Percentiles rank a stretch among this genome's conserved stretches.
Conservation (phyloP, 1,140 invertebrate genomes). For the Dinothrombium tinctorium region DNA sequence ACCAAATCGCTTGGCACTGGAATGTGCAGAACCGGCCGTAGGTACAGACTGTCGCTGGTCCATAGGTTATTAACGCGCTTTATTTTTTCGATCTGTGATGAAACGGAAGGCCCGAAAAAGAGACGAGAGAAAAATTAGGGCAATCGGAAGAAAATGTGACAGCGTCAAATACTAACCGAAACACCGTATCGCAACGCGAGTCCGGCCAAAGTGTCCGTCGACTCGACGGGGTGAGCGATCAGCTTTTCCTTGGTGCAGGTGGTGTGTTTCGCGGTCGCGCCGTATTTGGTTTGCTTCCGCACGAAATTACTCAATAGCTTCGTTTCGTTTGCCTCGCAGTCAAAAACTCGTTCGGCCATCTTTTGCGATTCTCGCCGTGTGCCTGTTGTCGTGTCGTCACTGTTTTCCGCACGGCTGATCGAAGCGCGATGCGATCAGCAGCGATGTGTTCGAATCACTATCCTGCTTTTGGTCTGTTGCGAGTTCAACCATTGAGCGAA, state of each 20-base stretch:
- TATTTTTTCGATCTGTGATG: constrained; percentile 58
- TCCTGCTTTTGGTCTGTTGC: too few relatives aligned
- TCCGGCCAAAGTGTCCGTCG: constrained; percentile 69
- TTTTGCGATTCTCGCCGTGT: too few relatives aligned
- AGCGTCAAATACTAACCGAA: constrained; percentile 35
- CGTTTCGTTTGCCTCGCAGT: neutral
- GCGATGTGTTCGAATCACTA: too few relatives aligned
- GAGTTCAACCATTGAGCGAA: too few relatives aligned
- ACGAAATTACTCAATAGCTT: constrained; percentile 1
- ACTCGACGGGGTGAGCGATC: constrained; percentile 46
- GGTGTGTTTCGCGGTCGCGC: constrained; percentile 45
- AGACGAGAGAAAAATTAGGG: neutral
- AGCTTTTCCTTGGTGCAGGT: constrained; percentile 27
- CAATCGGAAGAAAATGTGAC: neutral
- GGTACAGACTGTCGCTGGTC: constrained; percentile 64
- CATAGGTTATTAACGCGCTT: constrained; percentile 60
- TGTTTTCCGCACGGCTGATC: too few relatives aligned
- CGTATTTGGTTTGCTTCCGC: constrained; percentile 51
- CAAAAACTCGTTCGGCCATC: too few relatives aligned
- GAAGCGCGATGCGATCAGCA: too few relatives aligned
- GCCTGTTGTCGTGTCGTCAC: too few relatives aligned
- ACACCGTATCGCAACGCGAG: constrained; percentile 74
- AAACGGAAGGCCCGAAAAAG: constrained; percentile 1
- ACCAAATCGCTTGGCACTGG: constrained; percentile 27
- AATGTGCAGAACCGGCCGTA: constrained; percentile 51